phyloP scores from a whole-genome alignment of 2,888 invertebrate species.

The Agriopis leucophaearia region DNA sequence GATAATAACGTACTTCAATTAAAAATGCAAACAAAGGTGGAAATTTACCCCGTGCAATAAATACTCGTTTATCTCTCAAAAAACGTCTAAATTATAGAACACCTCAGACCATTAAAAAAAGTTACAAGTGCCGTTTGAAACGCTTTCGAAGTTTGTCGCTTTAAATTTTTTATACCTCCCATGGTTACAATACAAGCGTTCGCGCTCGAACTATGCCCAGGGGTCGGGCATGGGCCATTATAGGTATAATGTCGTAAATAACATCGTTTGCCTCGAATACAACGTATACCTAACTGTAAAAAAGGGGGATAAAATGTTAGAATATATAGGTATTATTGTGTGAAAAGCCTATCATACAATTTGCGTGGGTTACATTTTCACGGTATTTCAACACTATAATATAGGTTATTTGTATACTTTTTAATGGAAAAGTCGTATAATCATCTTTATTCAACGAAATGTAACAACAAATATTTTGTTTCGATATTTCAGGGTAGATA shows the following conservation, averaged over 20 bases:
- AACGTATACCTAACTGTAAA: slow-evolving; percentile 60
- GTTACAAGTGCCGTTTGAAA: slow-evolving; percentile 60
- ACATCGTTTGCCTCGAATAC: slow-evolving; percentile 62
- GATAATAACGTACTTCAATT: slow-evolving; percentile 2
- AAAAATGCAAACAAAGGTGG: slow-evolving; percentile 5
- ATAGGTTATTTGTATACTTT: too few species aligned
- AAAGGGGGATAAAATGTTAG: slow-evolving; percentile 37
- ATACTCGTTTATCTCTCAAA: slow-evolving; percentile 7
- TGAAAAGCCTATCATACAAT: slow-evolving; percentile 2
- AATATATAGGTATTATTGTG: slow-evolving; percentile 6
- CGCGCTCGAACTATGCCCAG: slow-evolving; percentile 68
- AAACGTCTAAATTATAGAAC: slow-evolving; percentile 51
- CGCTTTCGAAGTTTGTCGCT: slow-evolving; percentile 67
- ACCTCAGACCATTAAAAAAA: slow-evolving; percentile 56
- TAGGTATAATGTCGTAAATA: slow-evolving; percentile 77
- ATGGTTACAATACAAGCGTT: slow-evolving; percentile 77
- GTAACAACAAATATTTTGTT: too few species aligned
- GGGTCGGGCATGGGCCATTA: slow-evolving; percentile 70
- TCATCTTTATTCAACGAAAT: too few species aligned
- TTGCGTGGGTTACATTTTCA: background rate
- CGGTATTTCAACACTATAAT: too few species aligned
- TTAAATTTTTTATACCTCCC: slow-evolving; percentile 80
- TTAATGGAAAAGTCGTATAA: too few species aligned
- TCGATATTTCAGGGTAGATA: too few species aligned
- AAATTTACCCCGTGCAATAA: too few species aligned